These are phyloP conservation scores for Phyllostomus hastatus DNA, from an alignment of 2,113 vertebrate species.

Conservation along the genomic window DNA sequence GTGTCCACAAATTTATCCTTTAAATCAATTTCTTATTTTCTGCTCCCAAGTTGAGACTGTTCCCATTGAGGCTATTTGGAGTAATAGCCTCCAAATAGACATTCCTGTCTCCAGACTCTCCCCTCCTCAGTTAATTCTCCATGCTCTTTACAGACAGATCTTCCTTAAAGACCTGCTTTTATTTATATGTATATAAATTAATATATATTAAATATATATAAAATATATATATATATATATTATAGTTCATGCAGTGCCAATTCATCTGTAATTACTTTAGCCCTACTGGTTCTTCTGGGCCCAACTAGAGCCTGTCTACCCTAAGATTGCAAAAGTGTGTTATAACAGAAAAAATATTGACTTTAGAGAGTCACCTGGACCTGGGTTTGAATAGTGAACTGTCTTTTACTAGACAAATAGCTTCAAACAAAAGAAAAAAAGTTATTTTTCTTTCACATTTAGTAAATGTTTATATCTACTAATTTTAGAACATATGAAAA, in stretches of 20 bases:
- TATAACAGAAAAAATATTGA: background rate
- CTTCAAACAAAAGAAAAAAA: background rate
- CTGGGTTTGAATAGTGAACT: background rate
- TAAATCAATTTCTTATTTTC: background rate
- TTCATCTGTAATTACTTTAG: background rate
- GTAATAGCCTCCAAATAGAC: background rate
- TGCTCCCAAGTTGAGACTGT: background rate
- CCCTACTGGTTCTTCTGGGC: background rate
- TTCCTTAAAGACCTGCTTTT: background rate
- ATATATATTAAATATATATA: too few relatives aligned
- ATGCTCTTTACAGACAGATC: background rate
- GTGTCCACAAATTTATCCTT: background rate
- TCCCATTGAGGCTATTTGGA: background rate
- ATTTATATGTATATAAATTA: too few relatives aligned
- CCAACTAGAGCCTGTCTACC: background rate
- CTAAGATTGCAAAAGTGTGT: background rate
- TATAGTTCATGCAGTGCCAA: background rate
- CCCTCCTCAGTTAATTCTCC: background rate
- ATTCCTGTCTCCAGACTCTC: background rate
- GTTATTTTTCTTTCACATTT: background rate
- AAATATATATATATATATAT: background rate
- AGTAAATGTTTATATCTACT: background rate
- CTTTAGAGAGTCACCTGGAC: background rate
- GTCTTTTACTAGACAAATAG: background rate
- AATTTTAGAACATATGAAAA: conserved; percentile 3